phyloP scores from a whole-genome alignment of 2,888 invertebrate species.

The Athrips mouffetella region DNA sequence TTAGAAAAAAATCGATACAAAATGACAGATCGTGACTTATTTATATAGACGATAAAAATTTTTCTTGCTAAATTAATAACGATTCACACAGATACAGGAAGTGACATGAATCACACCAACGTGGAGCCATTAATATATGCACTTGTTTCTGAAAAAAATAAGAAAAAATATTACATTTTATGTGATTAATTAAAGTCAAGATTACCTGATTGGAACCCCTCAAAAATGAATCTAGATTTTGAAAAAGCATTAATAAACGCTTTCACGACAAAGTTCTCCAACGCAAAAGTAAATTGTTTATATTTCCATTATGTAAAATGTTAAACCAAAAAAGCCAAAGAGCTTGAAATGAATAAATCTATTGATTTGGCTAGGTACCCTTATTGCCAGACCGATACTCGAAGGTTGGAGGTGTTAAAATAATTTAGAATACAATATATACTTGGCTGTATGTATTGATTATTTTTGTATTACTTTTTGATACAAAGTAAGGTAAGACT shows the following conservation, averaged over 20 bases:
- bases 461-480: no score
- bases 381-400: neutral
- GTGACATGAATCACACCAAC: slow-evolving; percentile 9
- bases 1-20: neutral
- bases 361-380: slow-evolving; percentile 7
- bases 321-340: slow-evolving; percentile 12
- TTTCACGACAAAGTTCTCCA: slow-evolving; percentile 6
- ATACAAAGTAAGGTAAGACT: no score
- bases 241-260: neutral
- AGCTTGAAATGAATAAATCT: neutral
- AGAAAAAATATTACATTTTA: slow-evolving; percentile 5
- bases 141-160: slow-evolving; percentile 1
- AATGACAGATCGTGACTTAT: neutral
- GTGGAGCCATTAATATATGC: slow-evolving; percentile 12
- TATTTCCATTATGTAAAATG: slow-evolving; percentile 14
- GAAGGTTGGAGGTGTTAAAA: slow-evolving; percentile 17
- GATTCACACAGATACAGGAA: slow-evolving; percentile 8
- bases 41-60: neutral
- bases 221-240: slow-evolving; percentile 8
- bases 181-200: neutral
- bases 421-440: no score
- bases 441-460: no score
- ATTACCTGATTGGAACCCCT: slow-evolving; percentile 1
- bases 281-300: slow-evolving; percentile 8
- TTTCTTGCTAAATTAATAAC: slow-evolving; percentile 4